Conservation (phyloP, 2,888 invertebrate genomes). For the Podabrus alpinus region DNA sequence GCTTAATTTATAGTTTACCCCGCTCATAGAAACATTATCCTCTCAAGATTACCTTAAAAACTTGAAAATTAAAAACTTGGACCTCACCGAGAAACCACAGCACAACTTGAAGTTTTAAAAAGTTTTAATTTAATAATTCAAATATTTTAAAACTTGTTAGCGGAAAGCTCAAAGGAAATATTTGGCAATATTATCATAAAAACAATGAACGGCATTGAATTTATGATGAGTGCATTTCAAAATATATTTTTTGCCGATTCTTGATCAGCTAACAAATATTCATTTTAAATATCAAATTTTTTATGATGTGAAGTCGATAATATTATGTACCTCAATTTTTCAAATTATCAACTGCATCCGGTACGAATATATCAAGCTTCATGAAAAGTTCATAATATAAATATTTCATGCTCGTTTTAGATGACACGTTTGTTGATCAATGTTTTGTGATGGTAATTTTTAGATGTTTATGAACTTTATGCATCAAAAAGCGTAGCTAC, state of each 20-base stretch:
- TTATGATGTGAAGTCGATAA: slow-evolving; percentile 16
- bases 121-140: background rate
- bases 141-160: slow-evolving; percentile 30
- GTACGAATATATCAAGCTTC: slow-evolving; percentile 23
- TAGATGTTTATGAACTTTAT: slow-evolving; percentile 28
- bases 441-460: slow-evolving; percentile 30
- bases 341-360: slow-evolving; percentile 20
- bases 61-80: slow-evolving; percentile 22
- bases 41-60: slow-evolving; percentile 31
- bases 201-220: slow-evolving; percentile 34
- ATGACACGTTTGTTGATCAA: slow-evolving; percentile 23
- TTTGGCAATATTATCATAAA: slow-evolving; percentile 33
- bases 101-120: background rate
- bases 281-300: slow-evolving; percentile 5
- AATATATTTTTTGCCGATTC: background rate
- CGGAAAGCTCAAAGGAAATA: slow-evolving; percentile 26
- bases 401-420: slow-evolving; percentile 23
- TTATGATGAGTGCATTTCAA: slow-evolving; percentile 31
- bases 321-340: slow-evolving; percentile 22
- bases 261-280: background rate
- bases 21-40: slow-evolving; percentile 37
- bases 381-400: slow-evolving; percentile 20
- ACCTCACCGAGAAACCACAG: background rate
- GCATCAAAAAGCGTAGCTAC: slow-evolving; percentile 27
- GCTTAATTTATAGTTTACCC: slow-evolving; percentile 55